A percentile compares a stretch with the other conserved stretches of the same genome.
Conservation (phyloP, 1,140 invertebrate species). For the Brachionus rotundiformis region DNA sequence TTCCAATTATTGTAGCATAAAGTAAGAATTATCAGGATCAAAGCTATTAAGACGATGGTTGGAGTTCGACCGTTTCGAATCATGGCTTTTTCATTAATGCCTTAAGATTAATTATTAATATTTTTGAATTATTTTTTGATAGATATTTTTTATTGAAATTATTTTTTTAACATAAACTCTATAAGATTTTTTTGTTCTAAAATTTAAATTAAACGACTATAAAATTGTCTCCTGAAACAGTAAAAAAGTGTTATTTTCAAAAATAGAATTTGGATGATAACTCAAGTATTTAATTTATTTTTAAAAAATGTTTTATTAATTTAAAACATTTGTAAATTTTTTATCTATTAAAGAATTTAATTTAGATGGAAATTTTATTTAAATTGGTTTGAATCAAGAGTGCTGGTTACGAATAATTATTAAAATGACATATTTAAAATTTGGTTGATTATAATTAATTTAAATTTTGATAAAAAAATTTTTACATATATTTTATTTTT, state of each 20-base stretch:
- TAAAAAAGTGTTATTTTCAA: background rate
- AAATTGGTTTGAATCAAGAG: background rate
- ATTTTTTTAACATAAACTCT: background rate
- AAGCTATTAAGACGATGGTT: background rate
- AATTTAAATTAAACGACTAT: background rate
- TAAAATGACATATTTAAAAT: too few relatives aligned
- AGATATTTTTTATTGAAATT: too few relatives aligned
- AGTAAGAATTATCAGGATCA: background rate
- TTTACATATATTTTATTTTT: too few relatives aligned
- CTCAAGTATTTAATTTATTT: background rate
- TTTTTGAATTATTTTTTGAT: too few relatives aligned
- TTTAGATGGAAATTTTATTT: background rate
- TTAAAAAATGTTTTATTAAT: too few relatives aligned
- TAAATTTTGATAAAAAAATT: too few relatives aligned
- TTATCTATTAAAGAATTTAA: background rate
- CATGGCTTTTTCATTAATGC: background rate
- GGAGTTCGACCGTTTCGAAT: slow-evolving; percentile 37
- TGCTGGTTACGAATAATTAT: too few relatives aligned
- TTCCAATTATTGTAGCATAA: slow-evolving; percentile 16
- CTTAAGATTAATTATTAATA: background rate
- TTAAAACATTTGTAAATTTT: background rate
- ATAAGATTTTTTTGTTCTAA: background rate
- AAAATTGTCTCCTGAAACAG: background rate
- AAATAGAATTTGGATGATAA: too few relatives aligned
- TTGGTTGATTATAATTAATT: too few relatives aligned